phyloP scores from a whole-genome alignment of 2,113 vertebrate species.

The Jaculus jaculus region DNA sequence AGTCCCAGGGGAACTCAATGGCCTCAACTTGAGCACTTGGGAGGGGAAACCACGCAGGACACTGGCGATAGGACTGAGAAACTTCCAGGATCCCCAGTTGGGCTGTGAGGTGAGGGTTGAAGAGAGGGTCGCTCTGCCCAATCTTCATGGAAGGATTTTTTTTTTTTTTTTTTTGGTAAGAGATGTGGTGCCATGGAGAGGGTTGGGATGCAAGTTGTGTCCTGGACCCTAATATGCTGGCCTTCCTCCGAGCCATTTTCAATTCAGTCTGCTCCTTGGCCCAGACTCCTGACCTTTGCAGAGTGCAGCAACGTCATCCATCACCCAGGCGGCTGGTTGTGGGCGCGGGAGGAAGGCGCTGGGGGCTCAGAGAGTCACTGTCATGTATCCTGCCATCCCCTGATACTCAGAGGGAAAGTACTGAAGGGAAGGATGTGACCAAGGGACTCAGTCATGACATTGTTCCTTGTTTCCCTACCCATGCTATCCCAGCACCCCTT shows the following conservation, averaged over 20 bases:
- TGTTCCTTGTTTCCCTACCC: background rate
- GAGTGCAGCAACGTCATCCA: conserved; percentile 65
- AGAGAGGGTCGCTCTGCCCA: background rate
- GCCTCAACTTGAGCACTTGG: background rate
- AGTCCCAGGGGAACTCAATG: too few relatives aligned
- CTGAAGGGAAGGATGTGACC: accelerated
- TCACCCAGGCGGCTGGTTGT: conserved; percentile 50
- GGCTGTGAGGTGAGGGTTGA: background rate
- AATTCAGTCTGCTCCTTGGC: conserved; percentile 70
- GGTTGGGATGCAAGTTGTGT: background rate
- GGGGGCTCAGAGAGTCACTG: background rate
- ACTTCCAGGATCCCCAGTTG: background rate
- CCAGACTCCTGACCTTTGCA: conserved; percentile 79
- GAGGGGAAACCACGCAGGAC: background rate
- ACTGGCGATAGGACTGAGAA: background rate
- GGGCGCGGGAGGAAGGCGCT: conserved; percentile 7
- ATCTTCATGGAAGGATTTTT: background rate
- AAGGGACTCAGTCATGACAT: background rate
- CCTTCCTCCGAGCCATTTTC: conserved; percentile 57
- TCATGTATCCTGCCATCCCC: background rate
- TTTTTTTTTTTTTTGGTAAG: background rate
- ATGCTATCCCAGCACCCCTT: conserved; percentile 1
- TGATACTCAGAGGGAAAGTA: background rate
- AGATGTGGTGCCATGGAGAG: background rate
- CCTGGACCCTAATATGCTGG: background rate